phyloP scores from a whole-genome alignment of 37 sponge, comb jelly and placozoan genomes.

The Axinella damicornis region DNA sequence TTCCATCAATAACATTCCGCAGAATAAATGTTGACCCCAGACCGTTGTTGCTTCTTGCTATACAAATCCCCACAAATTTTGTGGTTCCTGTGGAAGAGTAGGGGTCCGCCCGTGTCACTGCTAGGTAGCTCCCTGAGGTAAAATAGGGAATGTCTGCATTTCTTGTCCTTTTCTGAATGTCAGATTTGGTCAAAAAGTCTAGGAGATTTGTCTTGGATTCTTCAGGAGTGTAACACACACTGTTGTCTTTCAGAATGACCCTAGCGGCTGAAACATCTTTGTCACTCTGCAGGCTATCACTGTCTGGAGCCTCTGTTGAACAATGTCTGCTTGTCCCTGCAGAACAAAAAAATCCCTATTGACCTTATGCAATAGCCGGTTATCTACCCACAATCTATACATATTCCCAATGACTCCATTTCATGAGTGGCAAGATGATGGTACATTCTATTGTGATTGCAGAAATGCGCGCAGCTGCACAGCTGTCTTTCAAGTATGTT shows the following conservation, averaged over 20 bases:
- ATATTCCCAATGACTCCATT: no score
- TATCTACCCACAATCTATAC: no score
- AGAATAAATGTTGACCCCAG: conserved; percentile 81
- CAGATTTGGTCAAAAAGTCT: conserved; percentile 68
- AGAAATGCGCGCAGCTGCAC: no score
- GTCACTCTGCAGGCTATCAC: no score
- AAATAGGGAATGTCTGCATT: conserved; percentile 72
- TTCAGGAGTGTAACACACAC: conserved; percentile 57
- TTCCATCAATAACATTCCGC: conserved; percentile 77
- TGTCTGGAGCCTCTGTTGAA: no score
- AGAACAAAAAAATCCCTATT: no score
- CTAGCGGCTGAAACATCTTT: neutral
- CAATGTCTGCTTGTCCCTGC: no score
- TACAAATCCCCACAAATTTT: conserved; percentile 88
- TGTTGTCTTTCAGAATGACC: neutral
- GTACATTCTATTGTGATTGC: no score
- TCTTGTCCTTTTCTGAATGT: conserved; percentile 58
- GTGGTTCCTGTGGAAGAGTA: conserved; percentile 61
- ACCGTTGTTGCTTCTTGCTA: conserved; percentile 73
- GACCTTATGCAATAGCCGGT: no score
- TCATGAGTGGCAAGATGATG: no score
- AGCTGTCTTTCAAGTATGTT: no score
- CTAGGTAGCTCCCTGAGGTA: conserved; percentile 68
- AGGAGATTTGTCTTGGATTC: conserved; percentile 80
- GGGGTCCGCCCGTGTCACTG: conserved; percentile 79